phyloP scores from a whole-genome alignment of 2,888 invertebrate species.

The Galerucella nymphaeae region DNA sequence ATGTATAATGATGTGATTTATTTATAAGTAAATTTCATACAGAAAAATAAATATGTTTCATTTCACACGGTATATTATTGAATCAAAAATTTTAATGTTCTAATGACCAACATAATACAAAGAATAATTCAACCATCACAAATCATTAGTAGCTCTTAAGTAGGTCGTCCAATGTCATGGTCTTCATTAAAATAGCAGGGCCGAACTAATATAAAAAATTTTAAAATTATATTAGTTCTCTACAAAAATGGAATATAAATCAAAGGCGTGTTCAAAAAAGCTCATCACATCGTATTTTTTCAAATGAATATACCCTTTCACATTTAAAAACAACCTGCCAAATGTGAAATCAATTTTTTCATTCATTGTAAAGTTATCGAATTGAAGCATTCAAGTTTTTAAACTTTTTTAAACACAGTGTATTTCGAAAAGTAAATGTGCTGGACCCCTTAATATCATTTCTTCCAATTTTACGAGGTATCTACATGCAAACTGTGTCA shows the following conservation, averaged over 20 bases:
- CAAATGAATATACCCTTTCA: too few relatives aligned
- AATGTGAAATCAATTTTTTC: too few relatives aligned
- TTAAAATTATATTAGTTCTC: neutral
- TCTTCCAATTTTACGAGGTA: too few relatives aligned
- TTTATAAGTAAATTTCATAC: constrained; percentile 58
- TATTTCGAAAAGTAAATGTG: too few relatives aligned
- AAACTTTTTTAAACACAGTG: too few relatives aligned
- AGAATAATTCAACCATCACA: neutral
- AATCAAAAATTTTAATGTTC: neutral
- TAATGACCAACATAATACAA: constrained; percentile 13
- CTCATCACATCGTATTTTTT: too few relatives aligned
- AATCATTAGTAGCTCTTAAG: constrained; percentile 1
- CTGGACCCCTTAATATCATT: too few relatives aligned
- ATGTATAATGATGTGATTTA: constrained; percentile 60
- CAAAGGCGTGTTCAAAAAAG: too few relatives aligned
- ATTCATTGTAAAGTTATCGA: too few relatives aligned
- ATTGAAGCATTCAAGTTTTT: too few relatives aligned
- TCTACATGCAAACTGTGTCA: too few relatives aligned
- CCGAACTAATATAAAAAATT: neutral
- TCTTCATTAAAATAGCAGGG: neutral
- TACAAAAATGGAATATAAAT: neutral
- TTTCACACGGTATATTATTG: constrained; percentile 18
- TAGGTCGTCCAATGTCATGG: neutral
- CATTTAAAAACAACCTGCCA: too few relatives aligned
- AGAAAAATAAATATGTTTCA: constrained; percentile 61